These are phyloP conservation scores for Halichoerus grypus DNA, from an alignment of 2,113 vertebrate genomes.

Conservation along the genomic window DNA sequence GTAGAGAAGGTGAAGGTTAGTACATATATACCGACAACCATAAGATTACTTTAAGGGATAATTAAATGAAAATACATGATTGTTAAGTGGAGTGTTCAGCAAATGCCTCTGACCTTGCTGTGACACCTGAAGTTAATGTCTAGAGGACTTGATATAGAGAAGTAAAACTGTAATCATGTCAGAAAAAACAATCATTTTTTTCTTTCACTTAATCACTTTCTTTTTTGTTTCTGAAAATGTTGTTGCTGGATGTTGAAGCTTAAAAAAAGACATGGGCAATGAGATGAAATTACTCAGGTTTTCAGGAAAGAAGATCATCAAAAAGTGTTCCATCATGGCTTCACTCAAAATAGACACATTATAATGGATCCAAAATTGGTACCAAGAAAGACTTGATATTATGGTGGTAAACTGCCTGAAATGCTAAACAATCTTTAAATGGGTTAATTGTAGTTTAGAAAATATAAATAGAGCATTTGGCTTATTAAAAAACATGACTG, in stretches of 20 bases:
- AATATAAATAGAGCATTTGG: constrained; percentile 62
- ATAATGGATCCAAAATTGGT: constrained; percentile 57
- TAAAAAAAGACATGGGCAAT: neutral
- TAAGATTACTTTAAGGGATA: constrained; percentile 36
- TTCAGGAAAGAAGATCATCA: constrained; percentile 43
- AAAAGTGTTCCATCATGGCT: constrained; percentile 24
- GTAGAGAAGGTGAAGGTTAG: constrained; percentile 7
- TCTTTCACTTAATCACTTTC: constrained; percentile 18
- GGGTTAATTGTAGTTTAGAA: constrained; percentile 65
- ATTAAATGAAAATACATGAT: neutral
- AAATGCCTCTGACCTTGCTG: neutral
- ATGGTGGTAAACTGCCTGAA: constrained; percentile 43
- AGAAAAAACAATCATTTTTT: constrained; percentile 10
- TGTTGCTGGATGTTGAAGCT: neutral
- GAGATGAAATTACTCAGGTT: constrained; percentile 60
- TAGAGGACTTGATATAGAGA: neutral
- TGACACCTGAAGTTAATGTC: neutral
- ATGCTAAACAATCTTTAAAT: constrained; percentile 67
- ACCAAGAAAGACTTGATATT: constrained; percentile 38
- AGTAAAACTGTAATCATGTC: constrained; percentile 19
- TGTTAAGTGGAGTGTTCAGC: neutral
- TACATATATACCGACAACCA: neutral
- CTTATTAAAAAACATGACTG: constrained; percentile 40
- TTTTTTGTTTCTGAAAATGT: constrained; percentile 12
- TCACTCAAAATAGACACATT: constrained; percentile 63